Evolutionary conservation across 2,888 invertebrate genomes (phyloP).

Genomic region (Amphimallon solstitiale): DNA sequence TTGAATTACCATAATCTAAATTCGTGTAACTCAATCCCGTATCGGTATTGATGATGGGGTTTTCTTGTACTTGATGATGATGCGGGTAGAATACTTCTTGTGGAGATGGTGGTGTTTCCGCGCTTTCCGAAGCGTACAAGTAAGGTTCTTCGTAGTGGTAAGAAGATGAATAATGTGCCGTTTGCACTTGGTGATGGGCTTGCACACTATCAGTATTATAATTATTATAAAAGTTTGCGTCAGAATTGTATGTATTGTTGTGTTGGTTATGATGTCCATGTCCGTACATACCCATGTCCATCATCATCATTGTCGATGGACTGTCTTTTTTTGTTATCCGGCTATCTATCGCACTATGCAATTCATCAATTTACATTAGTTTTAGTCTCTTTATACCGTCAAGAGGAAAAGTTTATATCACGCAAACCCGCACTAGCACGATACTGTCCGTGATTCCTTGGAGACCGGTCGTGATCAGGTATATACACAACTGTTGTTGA

Average conservation of each 20-base stretch:
- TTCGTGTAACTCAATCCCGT: slow-evolving; percentile 91
- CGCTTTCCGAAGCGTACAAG: slow-evolving; percentile 57
- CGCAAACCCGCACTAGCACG: slow-evolving; percentile 22
- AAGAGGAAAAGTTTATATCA: slow-evolving; percentile 14
- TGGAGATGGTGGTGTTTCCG: slow-evolving; percentile 61
- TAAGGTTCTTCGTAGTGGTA: slow-evolving; percentile 62
- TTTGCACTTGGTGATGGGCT: slow-evolving; percentile 57
- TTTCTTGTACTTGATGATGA: slow-evolving; percentile 61
- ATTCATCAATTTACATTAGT: slow-evolving; percentile 13
- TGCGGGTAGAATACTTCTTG: slow-evolving; percentile 65
- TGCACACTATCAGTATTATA: slow-evolving; percentile 53
- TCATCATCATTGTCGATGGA: slow-evolving; percentile 74
- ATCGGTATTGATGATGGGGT: slow-evolving; percentile 81
- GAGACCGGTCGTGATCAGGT: slow-evolving; percentile 39
- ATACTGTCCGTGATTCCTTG: slow-evolving; percentile 34
- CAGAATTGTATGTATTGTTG: slow-evolving; percentile 57
- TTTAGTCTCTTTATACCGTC: not conserved
- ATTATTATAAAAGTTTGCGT: slow-evolving; percentile 58
- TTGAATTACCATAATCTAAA: slow-evolving; percentile 76
- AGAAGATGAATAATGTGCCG: slow-evolving; percentile 60
- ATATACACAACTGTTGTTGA: slow-evolving; percentile 45
- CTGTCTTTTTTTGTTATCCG: slow-evolving; percentile 10
- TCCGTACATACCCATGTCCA: slow-evolving; percentile 85
- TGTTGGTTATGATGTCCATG: slow-evolving; percentile 68
- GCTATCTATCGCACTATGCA: slow-evolving; percentile 15